Conservation (phyloP, 2,888 invertebrate genomes). For the Pterostichus madidus region DNA sequence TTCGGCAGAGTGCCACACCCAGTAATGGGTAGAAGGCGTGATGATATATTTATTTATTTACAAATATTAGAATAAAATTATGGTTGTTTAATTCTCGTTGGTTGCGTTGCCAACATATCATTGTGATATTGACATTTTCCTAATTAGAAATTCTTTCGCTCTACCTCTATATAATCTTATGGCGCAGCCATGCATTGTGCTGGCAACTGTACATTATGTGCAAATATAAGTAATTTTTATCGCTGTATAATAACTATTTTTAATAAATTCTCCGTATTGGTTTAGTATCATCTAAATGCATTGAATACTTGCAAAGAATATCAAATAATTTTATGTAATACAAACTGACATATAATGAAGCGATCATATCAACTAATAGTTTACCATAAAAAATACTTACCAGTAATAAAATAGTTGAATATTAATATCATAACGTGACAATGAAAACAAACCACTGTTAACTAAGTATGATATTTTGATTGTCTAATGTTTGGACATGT, state of each 20-base stretch:
- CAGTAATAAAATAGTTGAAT: slow-evolving; percentile 1
- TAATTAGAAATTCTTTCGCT: no score
- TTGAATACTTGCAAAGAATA: slow-evolving; percentile 16
- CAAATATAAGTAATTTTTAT: slow-evolving; percentile 22
- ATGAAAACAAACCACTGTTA: neutral
- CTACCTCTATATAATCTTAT: slow-evolving; percentile 1
- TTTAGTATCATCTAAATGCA: neutral
- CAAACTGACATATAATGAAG: slow-evolving; percentile 5
- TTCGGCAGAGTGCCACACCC: no score
- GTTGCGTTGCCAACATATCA: no score
- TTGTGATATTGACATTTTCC: no score
- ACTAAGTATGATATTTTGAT: neutral
- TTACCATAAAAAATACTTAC: slow-evolving; percentile 5
- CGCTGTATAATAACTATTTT: slow-evolving; percentile 15
- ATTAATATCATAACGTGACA: slow-evolving; percentile 15
- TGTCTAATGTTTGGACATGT: neutral
- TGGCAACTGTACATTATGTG: neutral
- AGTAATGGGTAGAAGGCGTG: no score
- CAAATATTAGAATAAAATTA: no score
- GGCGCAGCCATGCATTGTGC: slow-evolving; percentile 15
- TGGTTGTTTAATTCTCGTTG: no score
- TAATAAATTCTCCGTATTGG: slow-evolving; percentile 18
- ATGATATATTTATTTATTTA: no score
- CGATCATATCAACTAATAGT: slow-evolving; percentile 21
- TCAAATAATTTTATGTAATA: slow-evolving; percentile 29